Conservation (phyloP, 2,113 vertebrate genomes). For the Porphyrio hochstetteri region DNA sequence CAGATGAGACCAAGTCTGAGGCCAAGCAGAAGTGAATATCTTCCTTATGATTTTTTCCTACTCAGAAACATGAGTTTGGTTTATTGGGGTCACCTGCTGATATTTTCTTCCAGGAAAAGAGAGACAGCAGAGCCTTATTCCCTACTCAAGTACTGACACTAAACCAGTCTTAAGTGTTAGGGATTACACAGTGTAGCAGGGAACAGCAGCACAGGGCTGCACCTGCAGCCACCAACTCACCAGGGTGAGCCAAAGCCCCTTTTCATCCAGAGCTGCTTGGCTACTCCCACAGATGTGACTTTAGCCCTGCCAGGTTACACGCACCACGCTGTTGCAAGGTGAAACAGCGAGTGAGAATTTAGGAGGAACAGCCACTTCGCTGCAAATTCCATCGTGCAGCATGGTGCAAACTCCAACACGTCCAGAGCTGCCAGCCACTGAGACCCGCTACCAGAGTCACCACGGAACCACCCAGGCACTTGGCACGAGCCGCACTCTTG, state of each 20-base stretch:
- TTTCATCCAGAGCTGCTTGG: not conserved
- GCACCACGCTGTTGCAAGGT: not conserved
- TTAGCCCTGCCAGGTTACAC: not conserved
- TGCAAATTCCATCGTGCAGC: not conserved
- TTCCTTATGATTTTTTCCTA: not conserved
- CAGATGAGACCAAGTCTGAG: not conserved
- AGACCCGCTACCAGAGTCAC: conserved; percentile 9
- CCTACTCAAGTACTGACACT: not conserved
- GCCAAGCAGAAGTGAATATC: not conserved
- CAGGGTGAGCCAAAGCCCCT: not conserved
- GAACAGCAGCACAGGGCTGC: not conserved
- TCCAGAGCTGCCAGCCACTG: not conserved
- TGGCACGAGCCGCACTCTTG: not conserved
- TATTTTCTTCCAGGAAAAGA: not conserved
- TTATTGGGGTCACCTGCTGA: not conserved
- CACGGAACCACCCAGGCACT: conserved; percentile 32
- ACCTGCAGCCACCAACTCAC: not conserved
- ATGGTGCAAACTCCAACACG: not conserved
- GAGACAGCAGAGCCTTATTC: not conserved
- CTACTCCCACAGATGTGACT: not conserved
- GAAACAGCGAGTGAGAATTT: not conserved
- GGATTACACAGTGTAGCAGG: not conserved
- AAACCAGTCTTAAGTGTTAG: not conserved
- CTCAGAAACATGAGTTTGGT: not conserved
- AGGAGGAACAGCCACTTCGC: not conserved